A percentile compares a stretch with the other conserved stretches of the same genome.
phyloP scores from a whole-genome alignment of 2,888 invertebrate species.

The Tenthredo amoena region DNA sequence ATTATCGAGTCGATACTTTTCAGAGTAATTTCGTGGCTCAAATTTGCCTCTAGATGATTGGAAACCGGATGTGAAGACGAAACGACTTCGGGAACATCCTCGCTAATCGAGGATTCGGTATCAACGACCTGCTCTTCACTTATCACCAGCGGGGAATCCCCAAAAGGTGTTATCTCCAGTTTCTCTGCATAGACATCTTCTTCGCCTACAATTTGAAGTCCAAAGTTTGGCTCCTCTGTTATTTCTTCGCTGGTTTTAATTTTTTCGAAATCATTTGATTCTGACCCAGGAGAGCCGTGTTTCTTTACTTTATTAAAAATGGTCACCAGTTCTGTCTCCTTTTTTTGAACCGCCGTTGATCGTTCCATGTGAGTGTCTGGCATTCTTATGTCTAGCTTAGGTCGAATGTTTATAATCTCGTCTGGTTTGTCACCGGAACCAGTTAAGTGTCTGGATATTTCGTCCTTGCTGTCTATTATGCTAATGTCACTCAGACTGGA shows the following conservation, averaged over 20 bases:
- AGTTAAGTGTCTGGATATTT: constrained; percentile 5
- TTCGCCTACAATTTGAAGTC: neutral
- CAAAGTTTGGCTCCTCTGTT: neutral
- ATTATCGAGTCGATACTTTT: constrained; percentile 32
- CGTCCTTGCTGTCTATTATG: constrained; percentile 50
- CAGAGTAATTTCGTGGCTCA: constrained; percentile 1
- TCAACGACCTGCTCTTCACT: neutral
- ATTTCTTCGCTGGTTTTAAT: neutral
- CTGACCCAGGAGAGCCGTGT: neutral
- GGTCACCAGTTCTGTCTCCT: neutral
- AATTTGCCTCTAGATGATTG: neutral
- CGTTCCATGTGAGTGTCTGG: constrained; percentile 60
- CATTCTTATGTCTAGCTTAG: constrained; percentile 62
- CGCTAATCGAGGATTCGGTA: constrained; percentile 20
- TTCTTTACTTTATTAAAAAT: constrained; percentile 1
- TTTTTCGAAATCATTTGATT: neutral
- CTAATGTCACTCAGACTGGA: constrained; percentile 63
- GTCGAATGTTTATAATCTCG: constrained; percentile 48
- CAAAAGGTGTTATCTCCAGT: neutral
- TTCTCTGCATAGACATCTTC: neutral
- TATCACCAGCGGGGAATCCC: neutral
- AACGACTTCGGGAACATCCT: constrained; percentile 19
- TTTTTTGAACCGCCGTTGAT: neutral
- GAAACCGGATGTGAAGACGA: constrained; percentile 8
- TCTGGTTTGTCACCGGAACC: neutral